Base-by-base conservation (phyloP, 2,797 vertebrate species). In the Paguma larvata region DNA sequence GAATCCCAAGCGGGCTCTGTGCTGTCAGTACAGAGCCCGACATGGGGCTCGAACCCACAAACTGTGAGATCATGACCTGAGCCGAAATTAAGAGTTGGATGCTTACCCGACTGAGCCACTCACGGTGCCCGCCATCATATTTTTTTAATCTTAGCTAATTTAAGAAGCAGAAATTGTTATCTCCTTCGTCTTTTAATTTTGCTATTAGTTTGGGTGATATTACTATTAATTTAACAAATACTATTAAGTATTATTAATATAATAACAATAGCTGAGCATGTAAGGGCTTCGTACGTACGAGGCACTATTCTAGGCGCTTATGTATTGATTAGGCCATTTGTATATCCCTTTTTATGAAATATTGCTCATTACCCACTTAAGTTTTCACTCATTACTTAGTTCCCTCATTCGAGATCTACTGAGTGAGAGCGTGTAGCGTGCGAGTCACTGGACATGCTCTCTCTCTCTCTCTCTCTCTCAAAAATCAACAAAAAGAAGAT, bases 111-210 rank as follows among this genome's bases (percentile, higher is more conserved):
- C 21, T 59, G 21, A 59, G 21, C 56, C 56, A 59, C 56, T 8
- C 56, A 59, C 3, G 56, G 56, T 6, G 3, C 16, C 56, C 56
- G 7, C 21, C 56, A 59, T 23, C 53, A 23, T 23, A 59, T 59
- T 88, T 78, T 85, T 87, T 38, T 10, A 85, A 91, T 91, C 41
- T 86, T 34, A 53, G 30, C 63, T 65, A 68, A 91, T 77, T 92
- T 90, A 92, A 97, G 62, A 93, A 94, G 38, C 21, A 91, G n/a
- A 86, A 85, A 77, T 77, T 62, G 44, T 1, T 70, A 46, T 77
- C 27, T 19, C 2, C 10, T 68, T 84, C 75, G 7, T 88, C 83
- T 95, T 95, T 72, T 62, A 85, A 77, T 67, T 46, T 97, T n/a
- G 62, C 53, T 73, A 48, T 80, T 73, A 78, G 70, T 87, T 79